These are phyloP conservation scores for Drosophila elegans DNA, from an alignment of 1,140 invertebrate genomes.

Conservation along the genomic window DNA sequence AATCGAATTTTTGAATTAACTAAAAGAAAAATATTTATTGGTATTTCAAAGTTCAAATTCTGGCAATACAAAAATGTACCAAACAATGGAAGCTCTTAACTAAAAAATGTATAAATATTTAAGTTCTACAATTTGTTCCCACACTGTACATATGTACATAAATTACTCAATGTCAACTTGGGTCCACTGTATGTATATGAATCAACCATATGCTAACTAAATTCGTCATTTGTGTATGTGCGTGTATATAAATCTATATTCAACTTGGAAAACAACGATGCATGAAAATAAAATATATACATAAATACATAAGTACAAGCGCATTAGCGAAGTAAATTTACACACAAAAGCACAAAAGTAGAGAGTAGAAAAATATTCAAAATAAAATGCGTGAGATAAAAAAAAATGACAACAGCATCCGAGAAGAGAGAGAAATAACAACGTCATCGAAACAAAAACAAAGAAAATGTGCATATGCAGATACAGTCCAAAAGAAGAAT, in stretches of 20 bases:
- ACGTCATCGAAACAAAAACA: conserved; percentile 22
- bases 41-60: too few relatives aligned
- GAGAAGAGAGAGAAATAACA: conserved; percentile 9
- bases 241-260: conserved; percentile 13
- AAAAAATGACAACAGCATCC: conserved; percentile 26
- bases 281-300: conserved; percentile 8
- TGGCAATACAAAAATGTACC: too few relatives aligned
- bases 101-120: too few relatives aligned
- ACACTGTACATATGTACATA: not conserved
- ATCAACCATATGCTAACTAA: conserved; percentile 4
- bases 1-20: too few relatives aligned
- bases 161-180: not conserved
- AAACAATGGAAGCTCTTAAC: too few relatives aligned
- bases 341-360: conserved; percentile 9
- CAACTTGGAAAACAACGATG: conserved; percentile 12
- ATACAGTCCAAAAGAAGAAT: not conserved
- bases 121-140: not conserved
- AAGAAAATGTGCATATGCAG: conserved; percentile 32
- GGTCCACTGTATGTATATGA: conserved; percentile 4
- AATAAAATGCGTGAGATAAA: conserved; percentile 40
- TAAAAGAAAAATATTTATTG: not conserved
- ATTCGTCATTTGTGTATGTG: conserved; percentile 10
- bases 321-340: conserved; percentile 10
- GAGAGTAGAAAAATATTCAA: conserved; percentile 9
- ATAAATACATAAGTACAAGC: not conserved